Conservation (phyloP, 2,888 invertebrate genomes). For the Polymixis lichenea region DNA sequence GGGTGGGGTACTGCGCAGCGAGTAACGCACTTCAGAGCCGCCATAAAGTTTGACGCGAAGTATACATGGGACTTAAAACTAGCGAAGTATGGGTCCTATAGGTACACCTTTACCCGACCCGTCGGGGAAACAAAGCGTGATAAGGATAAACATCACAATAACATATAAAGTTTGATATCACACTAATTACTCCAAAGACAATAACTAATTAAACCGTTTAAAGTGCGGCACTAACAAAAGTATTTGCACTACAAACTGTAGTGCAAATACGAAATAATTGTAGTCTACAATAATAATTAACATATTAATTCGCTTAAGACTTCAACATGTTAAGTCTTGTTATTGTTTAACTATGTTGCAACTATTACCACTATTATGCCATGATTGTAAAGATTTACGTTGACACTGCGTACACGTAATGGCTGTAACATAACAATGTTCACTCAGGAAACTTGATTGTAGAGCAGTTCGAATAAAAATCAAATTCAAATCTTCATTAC, state of each 20-base stretch:
- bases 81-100: too few relatives aligned
- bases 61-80: too few relatives aligned
- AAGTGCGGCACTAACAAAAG: conserved; percentile 1
- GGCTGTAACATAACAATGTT: conserved; percentile 1
- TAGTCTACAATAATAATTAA: conserved; percentile 9
- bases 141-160: conserved; percentile 1
- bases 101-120: too few relatives aligned
- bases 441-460: neutral
- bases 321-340: conserved; percentile 19
- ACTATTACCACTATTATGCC: conserved; percentile 37
- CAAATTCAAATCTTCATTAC: too few relatives aligned
- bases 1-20: too few relatives aligned
- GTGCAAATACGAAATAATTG: neutral
- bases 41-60: too few relatives aligned
- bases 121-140: neutral
- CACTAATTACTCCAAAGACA: conserved; percentile 27
- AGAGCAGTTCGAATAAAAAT: neutral
- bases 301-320: conserved; percentile 22
- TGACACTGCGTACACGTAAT: neutral
- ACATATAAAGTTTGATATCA: neutral
- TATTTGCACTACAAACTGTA: conserved; percentile 31
- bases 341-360: conserved; percentile 45
- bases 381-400: conserved; percentile 27
- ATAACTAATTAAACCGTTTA: conserved; percentile 13
- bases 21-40: too few relatives aligned